Conservation (phyloP, 2,888 invertebrate genomes). For the Torymus auratus region DNA sequence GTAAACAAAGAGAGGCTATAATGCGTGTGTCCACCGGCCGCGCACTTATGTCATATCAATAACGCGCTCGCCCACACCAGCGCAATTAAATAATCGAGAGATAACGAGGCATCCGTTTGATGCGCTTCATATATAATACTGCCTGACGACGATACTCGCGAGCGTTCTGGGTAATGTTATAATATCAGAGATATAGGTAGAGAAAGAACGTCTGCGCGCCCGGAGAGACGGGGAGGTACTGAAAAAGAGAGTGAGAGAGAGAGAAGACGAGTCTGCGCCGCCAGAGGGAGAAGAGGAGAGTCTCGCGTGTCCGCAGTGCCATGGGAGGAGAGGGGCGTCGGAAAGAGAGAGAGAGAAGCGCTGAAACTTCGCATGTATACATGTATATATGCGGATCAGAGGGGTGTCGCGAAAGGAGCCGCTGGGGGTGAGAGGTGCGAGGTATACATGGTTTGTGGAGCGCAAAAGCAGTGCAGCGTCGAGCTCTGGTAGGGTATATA, state of each 20-base stretch:
- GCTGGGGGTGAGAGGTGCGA: no score
- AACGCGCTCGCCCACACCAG: neutral
- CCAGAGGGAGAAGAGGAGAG: neutral
- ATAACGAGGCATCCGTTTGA: neutral
- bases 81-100: slow-evolving; percentile 45
- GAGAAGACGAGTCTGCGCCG: neutral
- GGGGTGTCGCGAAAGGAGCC: no score
- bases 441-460: no score
- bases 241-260: neutral
- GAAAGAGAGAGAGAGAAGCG: neutral
- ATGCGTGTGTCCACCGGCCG: neutral
- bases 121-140: no score
- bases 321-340: no score
- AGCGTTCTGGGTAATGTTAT: no score
- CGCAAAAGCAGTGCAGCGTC: no score
- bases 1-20: slow-evolving; percentile 19
- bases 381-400: neutral
- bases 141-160: neutral
- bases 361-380: no score
- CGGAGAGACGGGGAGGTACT: slow-evolving; percentile 34
- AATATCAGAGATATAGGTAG: no score
- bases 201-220: neutral
- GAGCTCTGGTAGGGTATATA: no score
- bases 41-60: slow-evolving; percentile 45
- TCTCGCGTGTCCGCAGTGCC: neutral